Conservation (phyloP, 2,797 vertebrate genomes). For the Megaceryle alcyon region DNA sequence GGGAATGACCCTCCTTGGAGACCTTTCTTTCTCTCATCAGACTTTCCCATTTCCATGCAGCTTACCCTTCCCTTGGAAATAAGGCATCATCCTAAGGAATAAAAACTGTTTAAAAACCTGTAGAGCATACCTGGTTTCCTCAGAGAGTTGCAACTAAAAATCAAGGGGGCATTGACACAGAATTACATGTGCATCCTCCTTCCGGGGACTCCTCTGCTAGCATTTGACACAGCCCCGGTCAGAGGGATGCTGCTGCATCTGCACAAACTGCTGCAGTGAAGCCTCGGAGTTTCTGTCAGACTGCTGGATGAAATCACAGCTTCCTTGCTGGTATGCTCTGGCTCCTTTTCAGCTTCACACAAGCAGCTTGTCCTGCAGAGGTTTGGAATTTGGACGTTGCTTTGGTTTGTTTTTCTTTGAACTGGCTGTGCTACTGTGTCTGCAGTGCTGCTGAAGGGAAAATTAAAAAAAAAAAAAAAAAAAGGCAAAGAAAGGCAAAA, state of each 20-base stretch:
- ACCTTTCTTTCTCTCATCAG: background rate
- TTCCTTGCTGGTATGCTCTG: slow-evolving; percentile 43
- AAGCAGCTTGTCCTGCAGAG: slow-evolving; percentile 8
- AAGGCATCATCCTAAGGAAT: background rate
- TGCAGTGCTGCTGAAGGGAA: background rate
- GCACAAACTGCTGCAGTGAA: slow-evolving; percentile 42
- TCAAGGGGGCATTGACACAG: background rate
- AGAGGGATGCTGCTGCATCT: slow-evolving; percentile 20
- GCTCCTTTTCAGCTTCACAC: slow-evolving; percentile 57
- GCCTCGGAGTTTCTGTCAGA: background rate
- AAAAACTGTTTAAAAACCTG: slow-evolving; percentile 14
- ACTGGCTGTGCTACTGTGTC: background rate
- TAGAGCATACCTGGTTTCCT: slow-evolving; percentile 45
- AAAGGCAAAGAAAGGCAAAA: background rate
- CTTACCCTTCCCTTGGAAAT: background rate
- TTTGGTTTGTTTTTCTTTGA: background rate
- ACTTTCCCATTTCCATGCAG: background rate
- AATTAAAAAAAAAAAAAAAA: background rate
- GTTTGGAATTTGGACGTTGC: background rate
- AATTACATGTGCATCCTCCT: background rate
- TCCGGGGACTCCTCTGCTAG: background rate
- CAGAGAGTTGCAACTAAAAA: background rate
- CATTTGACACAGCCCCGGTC: background rate
- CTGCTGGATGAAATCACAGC: slow-evolving; percentile 31
- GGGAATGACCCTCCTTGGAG: background rate